Conservation (phyloP, 2,888 invertebrate genomes). For the Macaria notata region DNA sequence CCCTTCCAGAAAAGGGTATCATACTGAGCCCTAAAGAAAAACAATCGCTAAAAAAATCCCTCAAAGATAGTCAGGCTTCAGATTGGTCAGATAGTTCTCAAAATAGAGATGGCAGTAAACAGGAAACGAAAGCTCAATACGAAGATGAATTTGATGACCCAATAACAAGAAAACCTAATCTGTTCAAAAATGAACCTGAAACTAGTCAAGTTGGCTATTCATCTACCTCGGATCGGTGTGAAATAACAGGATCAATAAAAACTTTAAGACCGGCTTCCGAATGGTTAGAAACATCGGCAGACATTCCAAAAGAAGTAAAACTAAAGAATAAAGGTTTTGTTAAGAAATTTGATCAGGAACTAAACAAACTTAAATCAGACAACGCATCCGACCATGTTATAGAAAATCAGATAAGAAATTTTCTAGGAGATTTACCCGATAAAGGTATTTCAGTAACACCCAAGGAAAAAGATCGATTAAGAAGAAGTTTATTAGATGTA, state of each 20-base stretch:
- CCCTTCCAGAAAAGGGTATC: background rate
- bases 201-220: too few species aligned
- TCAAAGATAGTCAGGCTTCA: too few species aligned
- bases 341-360: conserved; percentile 6
- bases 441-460: conserved; percentile 7
- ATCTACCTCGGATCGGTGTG: too few species aligned
- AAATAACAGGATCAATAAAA: too few species aligned
- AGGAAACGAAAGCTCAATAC: too few species aligned
- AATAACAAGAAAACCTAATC: background rate
- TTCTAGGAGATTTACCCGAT: conserved; percentile 11
- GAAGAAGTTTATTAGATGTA: conserved; percentile 2
- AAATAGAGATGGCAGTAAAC: too few species aligned
- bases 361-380: conserved; percentile 7
- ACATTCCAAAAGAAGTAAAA: conserved; percentile 8
- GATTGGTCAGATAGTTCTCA: too few species aligned
- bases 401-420: conserved; percentile 7
- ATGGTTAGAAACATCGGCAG: conserved; percentile 12
- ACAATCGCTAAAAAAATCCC: background rate
- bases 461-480: conserved; percentile 9
- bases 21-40: background rate
- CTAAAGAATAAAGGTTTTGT: conserved; percentile 1
- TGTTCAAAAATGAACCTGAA: too few species aligned
- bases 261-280: background rate
- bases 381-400: conserved; percentile 8
- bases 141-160: background rate